Conservation (phyloP, 2,113 vertebrate genomes). For the Puma concolor region DNA sequence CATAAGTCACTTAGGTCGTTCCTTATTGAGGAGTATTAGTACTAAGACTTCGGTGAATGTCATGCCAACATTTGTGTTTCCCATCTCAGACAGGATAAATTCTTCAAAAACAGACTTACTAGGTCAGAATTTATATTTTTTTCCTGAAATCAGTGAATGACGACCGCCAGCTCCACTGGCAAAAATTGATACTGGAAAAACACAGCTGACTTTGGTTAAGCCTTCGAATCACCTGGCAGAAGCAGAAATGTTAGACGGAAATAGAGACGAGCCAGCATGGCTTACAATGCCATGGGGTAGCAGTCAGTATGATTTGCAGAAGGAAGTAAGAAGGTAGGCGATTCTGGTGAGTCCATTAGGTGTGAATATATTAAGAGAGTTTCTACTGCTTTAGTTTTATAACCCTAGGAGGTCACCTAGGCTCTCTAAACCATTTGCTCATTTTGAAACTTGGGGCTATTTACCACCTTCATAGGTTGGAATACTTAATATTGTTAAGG, state of each 20-base stretch:
- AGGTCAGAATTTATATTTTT: not conserved
- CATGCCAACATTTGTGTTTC: not conserved
- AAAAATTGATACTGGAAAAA: not conserved
- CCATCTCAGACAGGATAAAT: not conserved
- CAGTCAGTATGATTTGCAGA: not conserved
- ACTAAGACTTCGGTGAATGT: not conserved
- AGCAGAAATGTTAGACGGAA: not conserved
- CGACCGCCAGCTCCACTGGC: not conserved
- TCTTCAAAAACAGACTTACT: not conserved
- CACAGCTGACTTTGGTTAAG: not conserved
- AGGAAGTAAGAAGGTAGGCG: not conserved
- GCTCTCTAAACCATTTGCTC: not conserved
- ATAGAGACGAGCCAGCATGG: not conserved
- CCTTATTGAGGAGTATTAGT: not conserved
- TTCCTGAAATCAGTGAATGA: not conserved
- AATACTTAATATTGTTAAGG: not conserved
- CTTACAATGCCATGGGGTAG: not conserved
- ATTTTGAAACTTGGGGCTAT: not conserved
- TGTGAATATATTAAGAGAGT: not conserved
- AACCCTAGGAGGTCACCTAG: not conserved
- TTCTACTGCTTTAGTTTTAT: not conserved
- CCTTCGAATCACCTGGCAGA: not conserved
- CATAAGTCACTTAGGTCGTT: not conserved
- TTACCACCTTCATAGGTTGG: not conserved
- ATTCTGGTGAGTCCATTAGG: not conserved